Conservation (phyloP, 2,113 vertebrate species). For the Neotoma lepida region DNA sequence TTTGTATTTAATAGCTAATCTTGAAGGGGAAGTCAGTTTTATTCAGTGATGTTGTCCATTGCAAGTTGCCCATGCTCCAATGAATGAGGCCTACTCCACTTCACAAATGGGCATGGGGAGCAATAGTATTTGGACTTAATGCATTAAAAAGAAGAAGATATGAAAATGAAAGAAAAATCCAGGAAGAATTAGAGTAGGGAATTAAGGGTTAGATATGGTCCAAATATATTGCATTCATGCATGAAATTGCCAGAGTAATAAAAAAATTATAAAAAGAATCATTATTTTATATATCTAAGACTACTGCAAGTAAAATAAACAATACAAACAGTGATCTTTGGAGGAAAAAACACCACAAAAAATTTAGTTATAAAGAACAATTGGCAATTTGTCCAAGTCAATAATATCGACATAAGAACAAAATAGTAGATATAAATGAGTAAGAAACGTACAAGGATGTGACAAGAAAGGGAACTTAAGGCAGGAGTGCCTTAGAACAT, state of each 20-base stretch:
- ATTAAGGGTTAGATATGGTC: background rate
- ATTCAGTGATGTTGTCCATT: background rate
- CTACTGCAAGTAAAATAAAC: background rate
- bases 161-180: background rate
- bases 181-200: background rate
- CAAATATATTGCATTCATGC: background rate
- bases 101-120: background rate
- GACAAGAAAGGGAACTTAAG: background rate
- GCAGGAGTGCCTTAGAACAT: background rate
- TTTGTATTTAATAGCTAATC: background rate
- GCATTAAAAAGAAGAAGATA: background rate
- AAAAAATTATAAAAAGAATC: background rate
- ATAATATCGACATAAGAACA: background rate
- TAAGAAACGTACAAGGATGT: background rate
- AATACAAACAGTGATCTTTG: background rate
- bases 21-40: background rate
- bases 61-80: background rate
- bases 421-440: background rate
- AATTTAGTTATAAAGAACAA: background rate
- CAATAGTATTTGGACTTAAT: background rate
- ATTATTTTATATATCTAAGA: background rate
- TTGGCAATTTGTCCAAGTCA: background rate
- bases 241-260: background rate
- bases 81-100: background rate
- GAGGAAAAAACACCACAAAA: background rate